Evolutionary conservation across 2,888 invertebrate species (phyloP).

Genomic region (Protophormia terraenovae): DNA sequence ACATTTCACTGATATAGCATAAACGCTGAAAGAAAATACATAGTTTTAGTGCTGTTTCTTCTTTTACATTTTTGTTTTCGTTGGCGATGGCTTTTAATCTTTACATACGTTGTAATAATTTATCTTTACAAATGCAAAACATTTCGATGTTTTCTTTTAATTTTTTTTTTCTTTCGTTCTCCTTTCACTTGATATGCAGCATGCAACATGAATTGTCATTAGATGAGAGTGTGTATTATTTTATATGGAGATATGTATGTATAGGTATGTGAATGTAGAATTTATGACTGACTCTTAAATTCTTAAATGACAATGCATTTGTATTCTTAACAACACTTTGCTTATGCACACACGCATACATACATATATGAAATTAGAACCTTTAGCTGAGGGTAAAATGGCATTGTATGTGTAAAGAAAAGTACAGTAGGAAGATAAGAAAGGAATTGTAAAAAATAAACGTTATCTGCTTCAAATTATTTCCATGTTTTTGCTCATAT

Average conservation of each 20-base stretch:
- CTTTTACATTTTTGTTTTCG: slow-evolving; percentile 21
- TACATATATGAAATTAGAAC: slow-evolving; percentile 20
- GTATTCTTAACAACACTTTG: slow-evolving; percentile 48
- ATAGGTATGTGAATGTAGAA: not conserved
- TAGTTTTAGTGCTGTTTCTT: not conserved
- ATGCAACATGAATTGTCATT: slow-evolving; percentile 29
- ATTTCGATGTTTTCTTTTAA: not conserved
- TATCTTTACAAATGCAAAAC: slow-evolving; percentile 53
- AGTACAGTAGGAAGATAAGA: not conserved
- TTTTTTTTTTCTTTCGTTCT: not conserved
- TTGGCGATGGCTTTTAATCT: slow-evolving; percentile 51
- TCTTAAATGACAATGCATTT: slow-evolving; percentile 57
- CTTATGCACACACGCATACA: not conserved
- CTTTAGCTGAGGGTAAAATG: not conserved
- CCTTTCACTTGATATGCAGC: not conserved
- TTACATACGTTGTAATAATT: slow-evolving; percentile 57
- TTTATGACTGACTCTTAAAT: slow-evolving; percentile 59
- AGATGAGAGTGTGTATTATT: not conserved
- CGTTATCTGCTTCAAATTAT: no score
- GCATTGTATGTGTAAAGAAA: not conserved
- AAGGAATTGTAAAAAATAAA: no score
- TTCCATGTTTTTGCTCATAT: no score
- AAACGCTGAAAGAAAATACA: not conserved
- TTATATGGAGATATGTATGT: not conserved
- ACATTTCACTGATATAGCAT: not conserved